Conservation (phyloP, 2,888 invertebrate genomes). For the Ennomos fuscantarius region DNA sequence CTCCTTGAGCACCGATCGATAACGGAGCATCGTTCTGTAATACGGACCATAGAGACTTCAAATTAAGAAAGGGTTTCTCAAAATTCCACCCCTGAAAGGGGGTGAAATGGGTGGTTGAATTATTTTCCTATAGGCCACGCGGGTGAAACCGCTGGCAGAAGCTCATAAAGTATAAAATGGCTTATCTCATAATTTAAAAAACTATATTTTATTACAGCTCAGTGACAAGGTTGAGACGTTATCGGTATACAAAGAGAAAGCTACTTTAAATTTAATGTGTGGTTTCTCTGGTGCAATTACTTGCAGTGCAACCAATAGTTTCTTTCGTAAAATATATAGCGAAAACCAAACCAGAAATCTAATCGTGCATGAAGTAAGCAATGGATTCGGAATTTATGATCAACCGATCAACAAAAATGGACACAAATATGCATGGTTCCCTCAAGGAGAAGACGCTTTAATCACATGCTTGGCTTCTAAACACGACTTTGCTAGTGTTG, state of each 20-base stretch:
- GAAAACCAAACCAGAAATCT: slow-evolving; percentile 41
- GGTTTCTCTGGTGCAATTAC: slow-evolving; percentile 56
- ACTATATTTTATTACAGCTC: slow-evolving; percentile 13
- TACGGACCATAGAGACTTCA: no score
- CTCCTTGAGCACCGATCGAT: no score
- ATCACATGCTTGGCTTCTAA: slow-evolving; percentile 67
- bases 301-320: slow-evolving; percentile 56
- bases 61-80: no score
- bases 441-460: slow-evolving; percentile 54
- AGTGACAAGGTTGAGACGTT: slow-evolving; percentile 21
- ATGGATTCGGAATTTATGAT: slow-evolving; percentile 64
- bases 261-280: slow-evolving; percentile 51
- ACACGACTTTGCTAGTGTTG: slow-evolving; percentile 59
- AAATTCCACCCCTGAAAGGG: no score
- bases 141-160: no score
- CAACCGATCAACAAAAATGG: slow-evolving; percentile 38
- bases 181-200: neutral
- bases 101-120: no score
- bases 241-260: slow-evolving; percentile 51
- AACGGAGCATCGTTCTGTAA: no score
- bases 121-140: no score
- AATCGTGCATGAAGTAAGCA: slow-evolving; percentile 60
- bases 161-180: no score
- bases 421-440: slow-evolving; percentile 52
- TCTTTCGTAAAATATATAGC: neutral